phyloP scores from a whole-genome alignment of 2,113 vertebrate genomes.

The Microcebus ravelobensis region DNA sequence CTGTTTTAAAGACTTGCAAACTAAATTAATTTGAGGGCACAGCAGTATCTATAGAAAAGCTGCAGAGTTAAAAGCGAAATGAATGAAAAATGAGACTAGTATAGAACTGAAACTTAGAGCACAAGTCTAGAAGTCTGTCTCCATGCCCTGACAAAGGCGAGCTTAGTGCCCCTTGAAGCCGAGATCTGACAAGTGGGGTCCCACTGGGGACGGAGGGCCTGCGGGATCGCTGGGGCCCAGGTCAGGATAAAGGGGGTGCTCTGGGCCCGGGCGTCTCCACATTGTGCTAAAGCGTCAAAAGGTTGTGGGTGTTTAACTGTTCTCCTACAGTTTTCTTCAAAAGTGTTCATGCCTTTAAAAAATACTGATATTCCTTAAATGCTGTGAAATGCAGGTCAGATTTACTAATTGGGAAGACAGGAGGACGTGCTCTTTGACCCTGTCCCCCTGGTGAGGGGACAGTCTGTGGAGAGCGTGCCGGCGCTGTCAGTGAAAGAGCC shows the following conservation, averaged over 20 bases:
- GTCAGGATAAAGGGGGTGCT: accelerated
- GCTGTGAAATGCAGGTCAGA: background rate
- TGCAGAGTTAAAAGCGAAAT: background rate
- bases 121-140: accelerated
- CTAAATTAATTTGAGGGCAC: background rate
- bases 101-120: accelerated
- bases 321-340: background rate
- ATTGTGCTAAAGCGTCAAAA: background rate
- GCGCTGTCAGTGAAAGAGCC: background rate
- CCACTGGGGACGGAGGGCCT: background rate
- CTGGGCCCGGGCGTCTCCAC: accelerated
- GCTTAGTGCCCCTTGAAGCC: accelerated
- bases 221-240: accelerated
- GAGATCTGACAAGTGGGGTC: accelerated
- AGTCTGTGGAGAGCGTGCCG: accelerated
- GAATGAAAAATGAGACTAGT: accelerated
- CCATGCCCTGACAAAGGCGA: accelerated
- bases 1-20: background rate
- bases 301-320: background rate
- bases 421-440: background rate
- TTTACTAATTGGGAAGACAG: background rate
- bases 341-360: background rate
- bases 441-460: too few relatives aligned
- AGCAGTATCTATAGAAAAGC: background rate
- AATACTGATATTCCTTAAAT: background rate